Base-by-base conservation (phyloP, 2,113 vertebrate genomes). In the Dermatemys mawii region DNA sequence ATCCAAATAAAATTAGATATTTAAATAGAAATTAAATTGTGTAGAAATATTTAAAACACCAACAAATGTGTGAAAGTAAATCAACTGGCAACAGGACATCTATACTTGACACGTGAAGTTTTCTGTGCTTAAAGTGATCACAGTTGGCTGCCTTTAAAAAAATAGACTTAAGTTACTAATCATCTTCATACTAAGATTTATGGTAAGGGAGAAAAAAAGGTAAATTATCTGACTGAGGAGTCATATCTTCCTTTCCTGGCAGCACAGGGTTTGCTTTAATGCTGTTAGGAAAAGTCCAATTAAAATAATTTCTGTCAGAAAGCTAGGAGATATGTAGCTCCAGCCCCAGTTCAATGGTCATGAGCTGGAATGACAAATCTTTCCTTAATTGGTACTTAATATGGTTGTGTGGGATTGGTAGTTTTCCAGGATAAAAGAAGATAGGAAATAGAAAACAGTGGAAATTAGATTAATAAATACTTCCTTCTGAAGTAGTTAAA, bases 301-400 rank as follows among this genome's bases (percentile, higher is more conserved):
- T 98, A 98, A 98, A 98, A 97, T 96, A 97, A 97, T 98, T 98
- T 98, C 97, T 97, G 88, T 96, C 96, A 97, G 94, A 97, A 98
- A 93, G 95, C 96, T 93, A 87, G 91, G 97, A 97, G 96, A 97
- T 96, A 81, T 84, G 95, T 87, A 95, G 89, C 81, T 96, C 90
- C 94, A 94, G 82, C 93, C 87, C 90, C 90, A 95, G 88, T 90
- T 97, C 93, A 79, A 49, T 96, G 93, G 88, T 97, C 96, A 96
- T 85, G 21, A 96, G 94, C 90, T 93, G 57, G 86, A 97, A 97
- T 94, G 94, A 97, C 97, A 97, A 75, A 95, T 98, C 94, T 88
- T 97, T 95, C 93, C 95, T 91, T 97, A 95, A 96, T 87, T 97
- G 93, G 96, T 96, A 95, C 93, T 96, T 97, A 96, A 97, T 97